Evolutionary conservation across 2,113 vertebrate genomes (phyloP), one percentile per base, ranked within the genome.

Genomic region (Turdus rufiventris): DNA sequence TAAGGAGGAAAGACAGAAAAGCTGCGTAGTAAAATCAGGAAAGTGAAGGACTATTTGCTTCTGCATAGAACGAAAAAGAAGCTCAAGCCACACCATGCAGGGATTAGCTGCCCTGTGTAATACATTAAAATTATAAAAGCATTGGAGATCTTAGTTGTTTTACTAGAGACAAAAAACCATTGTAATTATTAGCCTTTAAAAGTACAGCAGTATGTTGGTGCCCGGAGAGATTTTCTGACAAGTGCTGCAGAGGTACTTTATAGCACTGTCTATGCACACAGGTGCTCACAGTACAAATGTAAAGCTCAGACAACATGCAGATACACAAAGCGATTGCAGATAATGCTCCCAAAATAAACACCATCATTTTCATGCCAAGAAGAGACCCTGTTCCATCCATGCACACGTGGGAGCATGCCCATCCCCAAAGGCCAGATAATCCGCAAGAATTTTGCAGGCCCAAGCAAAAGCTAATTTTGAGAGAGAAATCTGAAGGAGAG

Each of bases 381-480:
- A 56, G 36, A 61, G 36, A 73, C 21, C 14, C 10, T 8, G 11
- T 28, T 80, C 17, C 36, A 24, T 29, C 45, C 48, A 2, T 8
- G 67, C 33, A 17, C 15, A 5, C 0, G 0, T 18, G 9, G 29
- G 38, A 1, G 1, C 18, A 12, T 0, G 1, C 2, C 7, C 14
- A 21, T 2, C 4, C 40, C 17, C 12, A 67, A 36, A 36, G 4
- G 3, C 34, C 29, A 45, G 34, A 89, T 24, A 33, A 66, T 33
- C 43, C 68, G 36, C 14, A 68, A 48, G 36, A 78, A 53, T 71
- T 67, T 51, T 58, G 18, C 19, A 16, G 14, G 54, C 45, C 18
- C 29, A 56, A 58, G 34, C 6, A 74, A 85, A 73, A 85, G 20
- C 6, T 9, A 25, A 50, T 11, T 56, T 78, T 36, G 66, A 74